Evolutionary conservation across 2,888 invertebrate species (phyloP).

Genomic region (Xanthorhoe designata): DNA sequence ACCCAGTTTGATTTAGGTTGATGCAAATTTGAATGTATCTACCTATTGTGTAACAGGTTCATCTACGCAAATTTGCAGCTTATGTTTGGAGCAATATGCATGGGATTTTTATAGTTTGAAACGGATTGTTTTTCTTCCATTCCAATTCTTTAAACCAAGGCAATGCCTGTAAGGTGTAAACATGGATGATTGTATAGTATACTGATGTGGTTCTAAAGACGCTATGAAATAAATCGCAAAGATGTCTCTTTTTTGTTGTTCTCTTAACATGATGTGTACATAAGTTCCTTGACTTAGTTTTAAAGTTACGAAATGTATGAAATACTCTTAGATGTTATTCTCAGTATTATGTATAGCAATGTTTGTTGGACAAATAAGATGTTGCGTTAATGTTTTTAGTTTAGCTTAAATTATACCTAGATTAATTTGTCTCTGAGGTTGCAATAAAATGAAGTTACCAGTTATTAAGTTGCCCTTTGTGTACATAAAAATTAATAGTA

Average conservation of each 20-base stretch:
- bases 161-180: background rate
- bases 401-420: constrained; percentile 16
- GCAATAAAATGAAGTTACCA: constrained; percentile 57
- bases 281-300: constrained; percentile 23
- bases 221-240: background rate
- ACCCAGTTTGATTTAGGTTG: background rate
- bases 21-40: background rate
- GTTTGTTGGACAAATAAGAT: constrained; percentile 37
- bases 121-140: background rate
- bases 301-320: constrained; percentile 17
- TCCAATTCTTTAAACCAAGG: background rate
- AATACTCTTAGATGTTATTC: constrained; percentile 15
- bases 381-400: constrained; percentile 24
- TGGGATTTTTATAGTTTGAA: background rate
- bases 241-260: background rate
- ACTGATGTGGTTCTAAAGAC: background rate
- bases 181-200: background rate
- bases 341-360: constrained; percentile 44
- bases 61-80: background rate
- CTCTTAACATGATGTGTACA: constrained; percentile 2
- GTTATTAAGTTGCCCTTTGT: constrained; percentile 53
- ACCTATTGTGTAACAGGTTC: background rate
- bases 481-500: constrained; percentile 43
- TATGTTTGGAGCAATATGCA: background rate
- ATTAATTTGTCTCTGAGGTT: constrained; percentile 30